Base-by-base conservation (phyloP, 2,113 vertebrate genomes). In the Spea bombifrons region DNA sequence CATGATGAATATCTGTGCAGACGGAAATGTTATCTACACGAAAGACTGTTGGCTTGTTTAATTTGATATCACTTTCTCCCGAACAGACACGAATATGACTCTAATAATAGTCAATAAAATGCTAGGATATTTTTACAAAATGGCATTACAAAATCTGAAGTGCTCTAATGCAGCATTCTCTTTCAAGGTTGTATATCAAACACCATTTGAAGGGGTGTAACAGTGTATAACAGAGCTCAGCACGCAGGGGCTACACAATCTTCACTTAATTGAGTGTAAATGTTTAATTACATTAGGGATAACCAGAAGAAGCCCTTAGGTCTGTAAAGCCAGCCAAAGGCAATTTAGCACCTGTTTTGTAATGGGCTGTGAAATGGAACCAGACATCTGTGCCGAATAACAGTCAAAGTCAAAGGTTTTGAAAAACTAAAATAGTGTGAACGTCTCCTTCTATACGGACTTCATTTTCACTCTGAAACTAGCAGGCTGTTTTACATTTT, bases 371-470 rank as follows among this genome's bases (percentile, higher is more conserved):
- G 75, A 84, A 86, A 85, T 75, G 47, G 69, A 84, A 83, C 71
- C 47, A 81, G 86, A 82, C 87, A 87, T 86, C 83, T 88, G 84
- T 85, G 81, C 81, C 46, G 76, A 84, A 84, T 78, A 82, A 86
- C 80, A 66, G 71, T 72, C 71, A 85, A 84, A 86, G 71, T 83
- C 69, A 76, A 47, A 57, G 8, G 8, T 77, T 73, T 64, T 64
- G 4, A 0, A 69, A 30, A 30, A 30, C 30, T 30, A 30, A 30
- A 30, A 30, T 30, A 30, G 30, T 30, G 30, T 30, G 30, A 30
- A 30, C 30, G 30, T 30, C 30, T 30, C 30, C 30, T 30, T 30
- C 30, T 30, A 30, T 30, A 30, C 30, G 30, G 30, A 30, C 30
- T 30, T 30, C 30, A 30, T 30, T 30, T 30, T 30, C 30, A 30